phyloP scores from a whole-genome alignment of 2,888 invertebrate species.

The Odontocolon sp. region DNA sequence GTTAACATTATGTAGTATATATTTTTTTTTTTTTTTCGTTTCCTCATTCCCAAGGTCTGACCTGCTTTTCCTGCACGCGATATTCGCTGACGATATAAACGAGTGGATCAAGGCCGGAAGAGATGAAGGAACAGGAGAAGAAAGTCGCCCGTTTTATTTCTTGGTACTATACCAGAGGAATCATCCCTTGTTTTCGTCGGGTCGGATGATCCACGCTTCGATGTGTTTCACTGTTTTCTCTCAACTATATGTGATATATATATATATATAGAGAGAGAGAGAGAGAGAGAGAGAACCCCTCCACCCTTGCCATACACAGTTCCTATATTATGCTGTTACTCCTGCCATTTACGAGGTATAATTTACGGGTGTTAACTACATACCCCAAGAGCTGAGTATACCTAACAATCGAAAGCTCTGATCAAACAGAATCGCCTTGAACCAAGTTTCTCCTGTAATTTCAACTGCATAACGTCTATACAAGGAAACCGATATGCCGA shows the following conservation, averaged over 20 bases:
- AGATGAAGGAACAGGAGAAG: constrained; percentile 2
- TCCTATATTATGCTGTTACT: no score
- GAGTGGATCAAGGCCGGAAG: constrained; percentile 25
- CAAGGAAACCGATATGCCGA: neutral
- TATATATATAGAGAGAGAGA: no score
- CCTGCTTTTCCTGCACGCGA: constrained; percentile 8
- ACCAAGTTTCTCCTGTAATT: constrained; percentile 29
- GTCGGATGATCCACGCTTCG: neutral
- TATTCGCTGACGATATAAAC: neutral
- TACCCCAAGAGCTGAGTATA: neutral
- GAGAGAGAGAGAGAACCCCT: no score
- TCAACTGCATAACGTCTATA: constrained; percentile 7
- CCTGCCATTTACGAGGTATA: neutral
- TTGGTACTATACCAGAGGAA: neutral
- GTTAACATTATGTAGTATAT: constrained; percentile 31
- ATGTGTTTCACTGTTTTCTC: neutral
- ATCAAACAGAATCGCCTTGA: constrained; percentile 26
- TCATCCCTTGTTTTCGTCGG: neutral
- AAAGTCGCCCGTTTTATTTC: neutral
- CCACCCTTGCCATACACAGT: no score
- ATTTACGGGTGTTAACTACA: neutral
- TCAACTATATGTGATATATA: no score
- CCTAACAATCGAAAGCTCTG: neutral
- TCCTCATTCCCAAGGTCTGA: constrained; percentile 4
- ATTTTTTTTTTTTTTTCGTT: constrained; percentile 34